Conservation (phyloP, 2,113 vertebrate species). For the Oreochromis tanganicae region DNA sequence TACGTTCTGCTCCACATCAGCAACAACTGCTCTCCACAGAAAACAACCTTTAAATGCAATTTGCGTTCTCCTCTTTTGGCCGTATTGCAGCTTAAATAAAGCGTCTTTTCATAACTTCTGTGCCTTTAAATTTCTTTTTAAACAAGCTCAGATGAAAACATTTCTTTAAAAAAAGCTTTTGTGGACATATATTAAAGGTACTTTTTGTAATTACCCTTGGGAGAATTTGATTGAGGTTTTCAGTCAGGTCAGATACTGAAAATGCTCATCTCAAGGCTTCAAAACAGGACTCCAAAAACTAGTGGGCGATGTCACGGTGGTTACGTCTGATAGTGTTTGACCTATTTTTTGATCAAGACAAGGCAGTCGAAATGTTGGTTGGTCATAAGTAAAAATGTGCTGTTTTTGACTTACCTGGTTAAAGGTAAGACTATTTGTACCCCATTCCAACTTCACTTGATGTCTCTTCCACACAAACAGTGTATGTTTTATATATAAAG, state of each 20-base stretch:
- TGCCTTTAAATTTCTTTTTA: background rate
- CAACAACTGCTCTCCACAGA: background rate
- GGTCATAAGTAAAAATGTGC: background rate
- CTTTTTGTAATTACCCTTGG: background rate
- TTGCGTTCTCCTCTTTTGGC: background rate
- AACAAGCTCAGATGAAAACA: background rate
- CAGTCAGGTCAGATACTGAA: background rate
- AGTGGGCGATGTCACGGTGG: background rate
- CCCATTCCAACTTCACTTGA: background rate
- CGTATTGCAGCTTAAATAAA: background rate
- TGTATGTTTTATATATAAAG: background rate
- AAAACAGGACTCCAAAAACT: background rate
- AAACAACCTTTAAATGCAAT: background rate
- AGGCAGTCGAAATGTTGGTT: background rate
- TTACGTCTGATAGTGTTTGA: background rate
- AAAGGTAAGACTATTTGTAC: background rate
- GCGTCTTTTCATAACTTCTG: background rate
- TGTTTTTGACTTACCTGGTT: background rate
- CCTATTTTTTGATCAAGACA: background rate
- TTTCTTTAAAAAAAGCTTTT: background rate
- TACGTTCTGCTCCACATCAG: background rate
- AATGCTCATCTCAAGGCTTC: background rate
- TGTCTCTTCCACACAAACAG: background rate
- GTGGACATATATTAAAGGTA: background rate
- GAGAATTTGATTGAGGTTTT: background rate